Base-by-base conservation (phyloP, 1,140 invertebrate genomes). In the Drosophila equinoxialis region DNA sequence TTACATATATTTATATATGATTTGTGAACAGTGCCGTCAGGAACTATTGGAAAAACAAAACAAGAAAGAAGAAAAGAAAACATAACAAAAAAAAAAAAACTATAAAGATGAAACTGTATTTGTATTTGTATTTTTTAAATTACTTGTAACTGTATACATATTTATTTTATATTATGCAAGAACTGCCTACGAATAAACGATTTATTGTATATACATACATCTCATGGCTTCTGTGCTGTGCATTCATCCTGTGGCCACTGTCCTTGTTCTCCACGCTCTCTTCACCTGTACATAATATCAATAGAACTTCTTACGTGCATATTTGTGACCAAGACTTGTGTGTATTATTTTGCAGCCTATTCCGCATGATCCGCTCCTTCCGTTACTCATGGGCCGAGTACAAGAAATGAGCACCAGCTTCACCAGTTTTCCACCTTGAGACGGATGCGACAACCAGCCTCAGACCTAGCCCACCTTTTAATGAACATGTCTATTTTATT, bases 131-230 rank as follows among this genome's bases (percentile, higher is more conserved):
- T 79, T 89, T 59, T 86, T 89, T 81, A 84, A 87, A 90, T 89
- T 89, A 89, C 81, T 89, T 89, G 85, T 89, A 89, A 86, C 77
- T 89, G 76, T 90, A 86, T 89, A 86, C 83, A 81, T 81, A 86
- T 86, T 86, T 86, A 89, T 89, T 89, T 89, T 89, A 89, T 89
- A 90, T 90, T 84, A 89, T 89, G 84, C 84, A 84, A 89, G 80
- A 89, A 89, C 84, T 89, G 84, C 84, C 84, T 89, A 89, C 84
- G 84, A 89, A 89, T 89, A 89, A 89, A 89, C 79, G 80, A 87
- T 74, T 74, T 80, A 89, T 89, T 87, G 83, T 86, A 86, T 77
- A 79, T 76, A 79, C 59, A 57, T 74, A 65, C 68, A 65, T 23
- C 39, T 54, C 68, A 65, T 35, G 58, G 30, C 72, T 75, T 30